Conservation (phyloP, 35 echinoderm and acorn worm species). For the Apostichopus parvimensis region DNA sequence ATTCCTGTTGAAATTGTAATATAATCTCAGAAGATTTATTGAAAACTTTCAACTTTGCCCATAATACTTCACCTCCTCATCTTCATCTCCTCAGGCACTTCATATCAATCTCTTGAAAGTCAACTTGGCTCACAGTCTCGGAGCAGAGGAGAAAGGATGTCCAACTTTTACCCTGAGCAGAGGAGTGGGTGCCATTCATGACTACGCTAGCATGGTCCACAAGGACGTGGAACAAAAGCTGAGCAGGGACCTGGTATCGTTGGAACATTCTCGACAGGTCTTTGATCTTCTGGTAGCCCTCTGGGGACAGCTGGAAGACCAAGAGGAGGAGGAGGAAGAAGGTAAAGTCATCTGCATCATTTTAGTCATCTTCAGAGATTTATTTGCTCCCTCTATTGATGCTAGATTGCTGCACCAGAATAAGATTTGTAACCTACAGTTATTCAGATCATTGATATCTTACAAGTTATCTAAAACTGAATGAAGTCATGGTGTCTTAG, state of each 20-base stretch:
- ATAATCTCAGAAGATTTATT: too few species aligned
- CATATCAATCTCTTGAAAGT: constrained; percentile 75
- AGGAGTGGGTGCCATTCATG: constrained; percentile 80
- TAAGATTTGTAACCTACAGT: too few species aligned
- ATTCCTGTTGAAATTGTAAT: too few species aligned
- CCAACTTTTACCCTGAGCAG: constrained; percentile 77
- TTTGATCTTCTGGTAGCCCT: constrained; percentile 87
- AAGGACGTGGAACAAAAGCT: constrained; percentile 64
- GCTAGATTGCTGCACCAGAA: too few species aligned
- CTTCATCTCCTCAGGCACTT: constrained; percentile 51
- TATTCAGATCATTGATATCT: too few species aligned
- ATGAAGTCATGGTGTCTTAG: too few species aligned
- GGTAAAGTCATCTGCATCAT: not conserved
- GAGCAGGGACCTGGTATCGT: constrained; percentile 50
- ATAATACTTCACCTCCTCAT: not conserved
- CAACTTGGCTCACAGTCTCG: constrained; percentile 76
- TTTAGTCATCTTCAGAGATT: too few species aligned
- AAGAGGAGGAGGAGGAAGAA: constrained; percentile 54
- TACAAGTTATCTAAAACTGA: too few species aligned
- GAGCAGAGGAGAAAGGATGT: constrained; percentile 65
- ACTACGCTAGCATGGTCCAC: constrained; percentile 68
- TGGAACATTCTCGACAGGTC: constrained; percentile 74
- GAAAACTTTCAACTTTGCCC: too few species aligned
- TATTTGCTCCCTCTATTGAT: too few species aligned
- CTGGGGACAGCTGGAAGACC: constrained; percentile 72